Evolutionary conservation across 2,888 invertebrate species (phyloP).

Genomic region (Apamea crenata): DNA sequence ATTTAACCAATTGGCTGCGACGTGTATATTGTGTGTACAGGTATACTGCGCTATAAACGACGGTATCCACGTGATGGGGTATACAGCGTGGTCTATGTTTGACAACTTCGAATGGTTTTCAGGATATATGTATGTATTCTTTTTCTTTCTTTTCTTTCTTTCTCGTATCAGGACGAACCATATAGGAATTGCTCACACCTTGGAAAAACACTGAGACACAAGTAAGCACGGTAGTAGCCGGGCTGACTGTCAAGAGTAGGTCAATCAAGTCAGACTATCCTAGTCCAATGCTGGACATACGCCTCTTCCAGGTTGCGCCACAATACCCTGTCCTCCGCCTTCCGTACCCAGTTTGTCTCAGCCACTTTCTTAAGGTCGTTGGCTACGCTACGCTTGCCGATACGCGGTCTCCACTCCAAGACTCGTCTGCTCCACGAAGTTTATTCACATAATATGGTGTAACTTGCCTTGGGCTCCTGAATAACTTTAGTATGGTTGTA

Average conservation of each 20-base stretch:
- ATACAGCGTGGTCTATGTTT: conserved; percentile 93
- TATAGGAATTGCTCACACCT: not conserved
- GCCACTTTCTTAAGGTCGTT: too few relatives aligned
- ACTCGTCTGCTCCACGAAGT: too few relatives aligned
- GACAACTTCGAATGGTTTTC: conserved; percentile 94
- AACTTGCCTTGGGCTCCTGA: conserved; percentile 92
- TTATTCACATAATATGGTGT: not conserved
- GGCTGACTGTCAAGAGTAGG: too few relatives aligned
- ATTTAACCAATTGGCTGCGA: too few relatives aligned
- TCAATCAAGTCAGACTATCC: too few relatives aligned
- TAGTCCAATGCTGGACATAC: too few relatives aligned
- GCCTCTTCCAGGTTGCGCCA: too few relatives aligned
- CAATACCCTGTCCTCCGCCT: too few relatives aligned
- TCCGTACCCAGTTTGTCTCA: too few relatives aligned
- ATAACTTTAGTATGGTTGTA: conserved; percentile 98
- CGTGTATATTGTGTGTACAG: conserved; percentile 59
- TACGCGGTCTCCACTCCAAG: too few relatives aligned
- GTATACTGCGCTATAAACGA: conserved; percentile 77
- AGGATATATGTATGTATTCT: conserved; percentile 91
- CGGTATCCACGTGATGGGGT: conserved; percentile 91
- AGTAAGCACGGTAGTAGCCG: not conserved
- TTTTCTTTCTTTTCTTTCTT: not conserved
- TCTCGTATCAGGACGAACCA: not conserved
- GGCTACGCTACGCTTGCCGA: too few relatives aligned
- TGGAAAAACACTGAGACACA: not conserved